Evolutionary conservation across 1,140 invertebrate genomes (phyloP).

Genomic region (Procambarus virginalis): DNA sequence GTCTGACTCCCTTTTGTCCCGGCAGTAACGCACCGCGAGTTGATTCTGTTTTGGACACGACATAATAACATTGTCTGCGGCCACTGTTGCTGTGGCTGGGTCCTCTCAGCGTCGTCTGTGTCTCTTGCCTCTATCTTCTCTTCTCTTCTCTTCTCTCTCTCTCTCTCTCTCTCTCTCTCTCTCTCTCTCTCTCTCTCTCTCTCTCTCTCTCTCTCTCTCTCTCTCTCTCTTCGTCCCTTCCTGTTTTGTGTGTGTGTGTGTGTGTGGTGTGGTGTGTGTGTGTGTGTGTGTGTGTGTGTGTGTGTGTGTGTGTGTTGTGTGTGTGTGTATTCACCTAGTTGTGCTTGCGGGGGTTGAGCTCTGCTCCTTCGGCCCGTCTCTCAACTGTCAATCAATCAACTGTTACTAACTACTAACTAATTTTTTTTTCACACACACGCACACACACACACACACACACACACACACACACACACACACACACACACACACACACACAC

Average conservation of each 20-base stretch:
- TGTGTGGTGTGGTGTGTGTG: too few species aligned
- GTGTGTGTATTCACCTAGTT: too few species aligned
- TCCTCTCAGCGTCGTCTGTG: background rate
- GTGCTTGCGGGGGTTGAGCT: too few species aligned
- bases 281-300: too few species aligned
- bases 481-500: too few species aligned
- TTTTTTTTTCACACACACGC: too few species aligned
- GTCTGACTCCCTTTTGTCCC: constrained; percentile 45
- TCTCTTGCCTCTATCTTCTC: background rate
- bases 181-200: constrained; percentile 22
- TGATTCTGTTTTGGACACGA: constrained; percentile 58
- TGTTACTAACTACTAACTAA: too few species aligned
- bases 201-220: background rate
- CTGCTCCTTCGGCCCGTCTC: too few species aligned
- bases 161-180: constrained; percentile 33
- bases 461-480: too few species aligned
- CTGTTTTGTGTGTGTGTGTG: background rate
- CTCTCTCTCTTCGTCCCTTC: background rate
- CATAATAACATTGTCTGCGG: constrained; percentile 47
- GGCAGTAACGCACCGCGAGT: constrained; percentile 46
- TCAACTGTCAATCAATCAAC: too few species aligned
- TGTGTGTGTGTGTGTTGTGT: background rate
- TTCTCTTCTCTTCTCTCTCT: constrained; percentile 11
- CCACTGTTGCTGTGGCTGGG: background rate
- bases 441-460: too few species aligned